Base-by-base conservation (phyloP, 2,888 invertebrate genomes). In the Calephelis perditalis region DNA sequence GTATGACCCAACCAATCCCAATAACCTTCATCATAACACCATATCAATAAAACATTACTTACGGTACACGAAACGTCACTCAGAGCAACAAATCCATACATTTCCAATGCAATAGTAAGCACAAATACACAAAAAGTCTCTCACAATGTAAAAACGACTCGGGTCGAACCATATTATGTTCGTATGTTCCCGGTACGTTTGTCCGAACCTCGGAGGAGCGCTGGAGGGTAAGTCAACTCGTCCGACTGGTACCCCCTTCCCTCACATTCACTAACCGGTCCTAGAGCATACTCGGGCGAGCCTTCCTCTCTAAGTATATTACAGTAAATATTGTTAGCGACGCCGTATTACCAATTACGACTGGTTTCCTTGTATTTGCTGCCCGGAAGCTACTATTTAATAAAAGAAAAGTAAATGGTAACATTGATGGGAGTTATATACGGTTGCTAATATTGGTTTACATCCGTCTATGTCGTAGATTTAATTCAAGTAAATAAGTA, bases 261-360 rank as follows among this genome's bases (percentile, higher is more conserved):
- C 68, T 61, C 70, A 62, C 61, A 58, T 56, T 45, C 59, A 54
- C 45, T 63, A 79, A 81, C 79, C 77, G 76, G 79, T 78, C 71
- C 75, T 77, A 77, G 78, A 71, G 73, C 71, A 67, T 71, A 73
- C 75, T 73, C 75, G 75, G 69, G 71, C 70, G 62, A 65, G 66
- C 68, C 65, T 65, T 67, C 70, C 70, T 68, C 70, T 70, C 77
- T 81, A 84, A 84, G 80, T 81, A 81, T 82, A 84, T 84, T 82
- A 78, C 69, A 70, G 67, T 72, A 68, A 73, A 73, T 79, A 78
- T 70, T 67, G 70, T 69, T 72, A 64, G 64, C 69, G 67, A 62
- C 69, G 66, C 67, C 59, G 52, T n/a, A 43, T 59, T 11, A 43
- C 45, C 45, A 15, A 56, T 60, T 60, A 46, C 56, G 15, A 55